These are phyloP conservation scores for Herpetotheres cachinnans DNA, from an alignment of 2,113 vertebrate genomes.

Conservation along the genomic window DNA sequence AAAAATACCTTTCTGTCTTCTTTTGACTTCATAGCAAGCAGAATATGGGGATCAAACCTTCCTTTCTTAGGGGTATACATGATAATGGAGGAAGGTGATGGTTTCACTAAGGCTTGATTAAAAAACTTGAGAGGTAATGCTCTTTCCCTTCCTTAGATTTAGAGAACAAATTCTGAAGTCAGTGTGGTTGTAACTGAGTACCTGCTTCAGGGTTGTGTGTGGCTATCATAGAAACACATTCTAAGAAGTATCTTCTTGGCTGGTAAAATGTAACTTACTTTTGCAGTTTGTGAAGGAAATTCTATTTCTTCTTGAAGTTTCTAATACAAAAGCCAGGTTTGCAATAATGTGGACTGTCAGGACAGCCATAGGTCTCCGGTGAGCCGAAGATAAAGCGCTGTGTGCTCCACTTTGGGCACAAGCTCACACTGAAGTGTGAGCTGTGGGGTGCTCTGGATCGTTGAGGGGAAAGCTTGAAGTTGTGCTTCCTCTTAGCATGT, in stretches of 20 bases:
- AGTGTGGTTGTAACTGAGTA: not conserved
- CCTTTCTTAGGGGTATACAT: not conserved
- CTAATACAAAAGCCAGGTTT: not conserved
- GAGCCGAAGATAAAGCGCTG: not conserved
- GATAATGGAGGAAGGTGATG: not conserved
- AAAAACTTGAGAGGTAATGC: not conserved
- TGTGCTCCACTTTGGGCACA: not conserved
- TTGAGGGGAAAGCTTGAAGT: not conserved
- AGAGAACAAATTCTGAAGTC: not conserved
- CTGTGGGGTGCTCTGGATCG: not conserved
- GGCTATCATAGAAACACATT: not conserved
- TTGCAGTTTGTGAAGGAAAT: not conserved
- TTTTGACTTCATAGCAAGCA: not conserved
- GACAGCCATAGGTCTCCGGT: not conserved
- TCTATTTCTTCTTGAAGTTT: not conserved
- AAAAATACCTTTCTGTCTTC: not conserved
- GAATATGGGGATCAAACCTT: not conserved
- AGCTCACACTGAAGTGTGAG: fast-evolving
- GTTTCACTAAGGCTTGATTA: not conserved
- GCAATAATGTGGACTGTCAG: not conserved
- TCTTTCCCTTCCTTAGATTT: not conserved
- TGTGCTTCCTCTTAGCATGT: not conserved
- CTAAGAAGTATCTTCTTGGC: not conserved
- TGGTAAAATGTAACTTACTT: not conserved
- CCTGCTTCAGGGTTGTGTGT: not conserved